Conservation (phyloP, 2,113 vertebrate species). For the Otolemur garnettii region DNA sequence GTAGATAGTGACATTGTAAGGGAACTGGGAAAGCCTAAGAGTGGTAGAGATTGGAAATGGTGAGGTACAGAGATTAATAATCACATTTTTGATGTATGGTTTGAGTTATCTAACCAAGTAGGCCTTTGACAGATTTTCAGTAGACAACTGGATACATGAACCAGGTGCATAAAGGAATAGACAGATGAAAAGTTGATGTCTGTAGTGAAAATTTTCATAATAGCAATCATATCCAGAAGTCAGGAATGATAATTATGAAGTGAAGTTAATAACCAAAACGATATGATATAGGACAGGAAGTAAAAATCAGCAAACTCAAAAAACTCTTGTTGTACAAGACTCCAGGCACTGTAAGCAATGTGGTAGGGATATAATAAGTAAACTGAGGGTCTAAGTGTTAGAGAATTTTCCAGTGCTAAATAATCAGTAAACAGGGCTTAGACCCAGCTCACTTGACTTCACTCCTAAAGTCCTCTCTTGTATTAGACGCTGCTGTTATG, state of each 20-base stretch:
- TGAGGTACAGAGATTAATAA: background rate
- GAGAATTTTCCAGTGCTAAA: background rate
- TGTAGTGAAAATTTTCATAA: background rate
- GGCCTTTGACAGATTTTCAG: background rate
- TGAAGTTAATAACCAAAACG: background rate
- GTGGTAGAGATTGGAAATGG: background rate
- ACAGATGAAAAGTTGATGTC: background rate
- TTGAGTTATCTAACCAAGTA: background rate
- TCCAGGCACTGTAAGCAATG: background rate
- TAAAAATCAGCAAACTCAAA: background rate
- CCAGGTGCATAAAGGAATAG: background rate
- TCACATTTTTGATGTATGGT: background rate
- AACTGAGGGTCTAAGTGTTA: background rate
- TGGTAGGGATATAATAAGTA: background rate
- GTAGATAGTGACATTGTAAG: background rate
- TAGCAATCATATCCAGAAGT: background rate
- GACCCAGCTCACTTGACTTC: background rate
- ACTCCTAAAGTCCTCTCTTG: background rate
- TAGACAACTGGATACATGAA: background rate
- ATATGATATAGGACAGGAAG: background rate
- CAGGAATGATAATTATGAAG: background rate
- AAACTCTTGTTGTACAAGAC: background rate
- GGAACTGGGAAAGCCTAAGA: background rate
- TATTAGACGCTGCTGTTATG: background rate
- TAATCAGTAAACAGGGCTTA: background rate